These are phyloP conservation scores for Homarus gammarus DNA, from an alignment of 2,888 invertebrate species.

Conservation along the genomic window DNA sequence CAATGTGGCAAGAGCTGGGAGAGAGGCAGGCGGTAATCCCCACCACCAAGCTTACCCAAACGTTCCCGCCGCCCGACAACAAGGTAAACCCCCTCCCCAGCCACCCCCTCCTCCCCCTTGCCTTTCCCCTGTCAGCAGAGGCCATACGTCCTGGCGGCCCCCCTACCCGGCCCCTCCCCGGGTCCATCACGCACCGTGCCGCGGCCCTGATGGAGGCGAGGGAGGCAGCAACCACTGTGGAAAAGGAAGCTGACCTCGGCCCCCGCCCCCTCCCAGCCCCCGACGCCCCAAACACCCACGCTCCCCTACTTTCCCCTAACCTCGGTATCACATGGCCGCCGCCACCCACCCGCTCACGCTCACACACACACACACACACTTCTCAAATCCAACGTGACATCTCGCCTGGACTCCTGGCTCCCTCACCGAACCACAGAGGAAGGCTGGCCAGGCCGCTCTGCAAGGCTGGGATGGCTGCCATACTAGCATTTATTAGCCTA, in stretches of 20 bases:
- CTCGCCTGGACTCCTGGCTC: not conserved
- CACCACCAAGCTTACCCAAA: constrained; percentile 46
- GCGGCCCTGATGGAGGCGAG: constrained; percentile 48
- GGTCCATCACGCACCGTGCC: constrained; percentile 52
- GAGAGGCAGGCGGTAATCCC: not conserved
- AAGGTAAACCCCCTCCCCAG: constrained; percentile 5
- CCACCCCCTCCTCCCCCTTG: not conserved
- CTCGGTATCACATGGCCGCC: constrained; percentile 34
- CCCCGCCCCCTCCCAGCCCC: constrained; percentile 7
- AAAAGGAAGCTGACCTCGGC: constrained; percentile 66
- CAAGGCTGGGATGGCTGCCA: not conserved
- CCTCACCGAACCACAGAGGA: no score
- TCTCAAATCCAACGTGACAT: constrained; percentile 15
- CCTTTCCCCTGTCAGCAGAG: constrained; percentile 31
- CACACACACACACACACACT: constrained; percentile 15
- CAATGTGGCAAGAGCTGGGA: not conserved
- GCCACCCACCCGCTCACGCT: not conserved
- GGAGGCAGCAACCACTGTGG: constrained; percentile 34
- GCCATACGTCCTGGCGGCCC: constrained; percentile 7
- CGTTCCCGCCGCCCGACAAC: constrained; percentile 49
- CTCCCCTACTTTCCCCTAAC: constrained; percentile 36
- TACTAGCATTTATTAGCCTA: not conserved
- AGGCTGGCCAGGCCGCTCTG: not conserved
- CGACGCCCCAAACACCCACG: constrained; percentile 28
- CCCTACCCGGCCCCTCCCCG: constrained; percentile 23